phyloP scores from a whole-genome alignment of 2,888 invertebrate genomes.

The Deroplatys truncata region DNA sequence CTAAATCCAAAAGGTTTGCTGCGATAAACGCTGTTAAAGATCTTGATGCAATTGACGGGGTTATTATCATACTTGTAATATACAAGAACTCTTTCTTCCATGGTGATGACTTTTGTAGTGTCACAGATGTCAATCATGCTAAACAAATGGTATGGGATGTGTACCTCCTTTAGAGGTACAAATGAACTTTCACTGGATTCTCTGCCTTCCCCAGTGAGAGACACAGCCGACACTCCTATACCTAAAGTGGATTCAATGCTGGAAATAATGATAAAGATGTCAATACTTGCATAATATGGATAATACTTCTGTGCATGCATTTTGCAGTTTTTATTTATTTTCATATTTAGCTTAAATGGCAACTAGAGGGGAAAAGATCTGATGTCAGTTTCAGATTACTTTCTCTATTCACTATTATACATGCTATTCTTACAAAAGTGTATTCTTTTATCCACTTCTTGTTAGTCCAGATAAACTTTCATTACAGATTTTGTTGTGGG shows the following conservation, averaged over 20 bases:
- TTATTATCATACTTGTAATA: slow-evolving; percentile 97
- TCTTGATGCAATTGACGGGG: slow-evolving; percentile 96
- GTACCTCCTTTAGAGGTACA: slow-evolving; percentile 72
- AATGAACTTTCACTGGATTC: slow-evolving; percentile 87
- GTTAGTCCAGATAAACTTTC: too few relatives aligned
- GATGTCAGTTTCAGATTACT: too few relatives aligned
- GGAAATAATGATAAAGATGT: slow-evolving; percentile 13
- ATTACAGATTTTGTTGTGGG: too few relatives aligned
- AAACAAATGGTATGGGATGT: slow-evolving; percentile 86
- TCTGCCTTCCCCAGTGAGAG: slow-evolving; percentile 88
- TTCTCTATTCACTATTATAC: too few relatives aligned
- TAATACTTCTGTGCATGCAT: too few relatives aligned
- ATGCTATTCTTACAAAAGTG: too few relatives aligned
- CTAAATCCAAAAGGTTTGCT: slow-evolving; percentile 85
- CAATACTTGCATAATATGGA: neutral
- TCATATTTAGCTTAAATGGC: too few relatives aligned
- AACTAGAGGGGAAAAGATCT: too few relatives aligned
- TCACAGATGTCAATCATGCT: slow-evolving; percentile 96
- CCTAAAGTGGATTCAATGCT: slow-evolving; percentile 77
- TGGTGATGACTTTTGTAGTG: slow-evolving; percentile 82
- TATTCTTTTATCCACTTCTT: too few relatives aligned
- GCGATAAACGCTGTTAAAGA: slow-evolving; percentile 81
- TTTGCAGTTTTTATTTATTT: too few relatives aligned
- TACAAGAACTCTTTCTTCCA: slow-evolving; percentile 85
- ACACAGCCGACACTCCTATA: slow-evolving; percentile 83